Conservation (phyloP, 2,888 invertebrate genomes). For the Neuroscelio doddi region DNA sequence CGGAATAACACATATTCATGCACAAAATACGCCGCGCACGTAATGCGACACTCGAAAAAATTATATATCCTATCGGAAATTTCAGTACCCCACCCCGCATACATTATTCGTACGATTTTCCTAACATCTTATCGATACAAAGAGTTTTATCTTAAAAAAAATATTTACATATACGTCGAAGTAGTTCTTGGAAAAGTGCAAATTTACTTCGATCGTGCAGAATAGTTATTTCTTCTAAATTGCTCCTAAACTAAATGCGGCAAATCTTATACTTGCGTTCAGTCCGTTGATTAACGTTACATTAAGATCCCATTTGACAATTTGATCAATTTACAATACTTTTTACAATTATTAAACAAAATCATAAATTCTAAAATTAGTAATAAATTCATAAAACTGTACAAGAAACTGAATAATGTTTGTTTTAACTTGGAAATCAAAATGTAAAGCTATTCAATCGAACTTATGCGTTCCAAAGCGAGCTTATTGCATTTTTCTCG, state of each 20-base stretch:
- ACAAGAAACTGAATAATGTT: no score
- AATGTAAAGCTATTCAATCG: background rate
- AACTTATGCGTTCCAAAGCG: background rate
- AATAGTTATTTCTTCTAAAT: no score
- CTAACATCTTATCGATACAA: background rate
- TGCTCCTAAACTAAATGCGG: no score
- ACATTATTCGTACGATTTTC: background rate
- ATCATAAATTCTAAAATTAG: no score
- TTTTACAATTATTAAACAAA: no score
- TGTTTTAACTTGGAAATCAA: no score
- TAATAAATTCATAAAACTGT: no score
- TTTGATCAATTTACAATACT: no score
- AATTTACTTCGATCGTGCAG: conserved; percentile 52
- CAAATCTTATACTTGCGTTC: no score
- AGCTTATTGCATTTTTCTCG: background rate
- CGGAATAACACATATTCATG: conserved; percentile 7
- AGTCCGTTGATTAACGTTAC: no score
- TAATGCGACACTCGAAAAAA: background rate
- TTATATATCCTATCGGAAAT: background rate
- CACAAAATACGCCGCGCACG: conserved; percentile 1
- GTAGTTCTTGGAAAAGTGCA: conserved; percentile 52
- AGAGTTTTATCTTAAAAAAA: background rate
- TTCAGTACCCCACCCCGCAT: background rate
- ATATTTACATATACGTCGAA: background rate
- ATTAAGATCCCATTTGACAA: no score